A percentile compares a stretch with the other conserved stretches of the same genome.
These are phyloP conservation scores for Adoxophyes honmai DNA, from an alignment of 1,140 invertebrate species.

Conservation along the genomic window DNA sequence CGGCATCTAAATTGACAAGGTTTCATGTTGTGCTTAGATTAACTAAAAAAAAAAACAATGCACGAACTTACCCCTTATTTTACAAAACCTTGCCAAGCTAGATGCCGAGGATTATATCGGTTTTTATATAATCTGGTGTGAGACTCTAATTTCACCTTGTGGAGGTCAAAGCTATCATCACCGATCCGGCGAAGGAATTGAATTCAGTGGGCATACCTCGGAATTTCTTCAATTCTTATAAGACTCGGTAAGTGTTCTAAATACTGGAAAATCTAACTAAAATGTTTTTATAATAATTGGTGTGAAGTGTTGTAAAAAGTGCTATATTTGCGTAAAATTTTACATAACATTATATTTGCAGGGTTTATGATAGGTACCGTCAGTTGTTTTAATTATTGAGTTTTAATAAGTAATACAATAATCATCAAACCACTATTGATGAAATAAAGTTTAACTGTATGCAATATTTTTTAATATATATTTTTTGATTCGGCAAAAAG, in stretches of 20 bases:
- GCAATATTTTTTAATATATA: not conserved
- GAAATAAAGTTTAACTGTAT: not conserved
- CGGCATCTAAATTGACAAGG: no score
- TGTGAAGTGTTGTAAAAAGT: not conserved
- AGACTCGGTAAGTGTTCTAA: not conserved
- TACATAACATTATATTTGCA: not conserved
- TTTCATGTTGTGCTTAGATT: no score
- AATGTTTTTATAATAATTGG: no score
- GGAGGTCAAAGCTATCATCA: conserved; percentile 54
- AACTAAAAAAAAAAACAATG: no score
- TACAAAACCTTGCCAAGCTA: no score
- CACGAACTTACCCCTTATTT: no score
- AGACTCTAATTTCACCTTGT: conserved; percentile 64
- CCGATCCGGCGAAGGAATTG: conserved; percentile 21
- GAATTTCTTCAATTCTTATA: conserved; percentile 5
- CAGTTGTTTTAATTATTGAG: not conserved
- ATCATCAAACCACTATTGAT: not conserved
- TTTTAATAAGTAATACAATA: not conserved
- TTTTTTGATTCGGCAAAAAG: not conserved
- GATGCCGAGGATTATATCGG: no score
- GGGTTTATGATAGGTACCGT: not conserved
- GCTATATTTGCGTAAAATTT: not conserved
- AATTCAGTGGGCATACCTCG: not conserved
- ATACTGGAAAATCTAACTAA: not conserved
- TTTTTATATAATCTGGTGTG: conserved; percentile 4